Evolutionary conservation across 2,888 invertebrate genomes (phyloP), one percentile per base, ranked within the genome.

Genomic region (Hermodice carunculata): DNA sequence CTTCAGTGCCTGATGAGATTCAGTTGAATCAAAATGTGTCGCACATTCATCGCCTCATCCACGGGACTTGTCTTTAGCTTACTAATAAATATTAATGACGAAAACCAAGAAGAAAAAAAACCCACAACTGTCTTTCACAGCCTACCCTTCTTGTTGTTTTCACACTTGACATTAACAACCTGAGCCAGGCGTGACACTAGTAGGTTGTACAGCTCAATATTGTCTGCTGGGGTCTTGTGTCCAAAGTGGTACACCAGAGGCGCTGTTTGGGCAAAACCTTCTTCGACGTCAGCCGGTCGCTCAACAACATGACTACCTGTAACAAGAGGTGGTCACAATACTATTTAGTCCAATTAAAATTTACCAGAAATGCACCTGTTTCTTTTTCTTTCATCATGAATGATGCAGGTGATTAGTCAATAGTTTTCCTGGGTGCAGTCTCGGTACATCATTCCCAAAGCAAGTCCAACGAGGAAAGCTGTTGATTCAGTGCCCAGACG

Each of bases 161-260:
- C 93, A 82, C 96, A 90, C 67, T 95, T 89, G 56, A 79, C 65
- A 63, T 83, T 85, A 40, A 96, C 92, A 8, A 94, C 93, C 78
- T 93, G 93, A 0, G 98, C 95, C 74, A 98, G 88, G 76, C 94
- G 90, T 0, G 93, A 91, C 2, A 95, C 92, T 3, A 96, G 89
- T 14, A 93, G 89, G 80, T 94, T 94, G 85, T 94, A 98, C 0
- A 98, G 88, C 4, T 93, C 91, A 5, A 92, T 86, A 85, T 99
- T 99, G 0, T 89, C 89, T 8, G 88, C 87, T 0, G 95, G 94
- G 0, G 89, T 84, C 74, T 91, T 93, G 84, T 96, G 93, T 0
- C 99, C 99, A 85, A 92, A 97, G 87, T 98, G 96, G 83, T 94
- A 98, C 0, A 96, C 94, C 1, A 97, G 86, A 0, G 98, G 98